Evolutionary conservation across 1,140 invertebrate genomes (phyloP), one percentile per base, ranked within the genome.

Genomic region (Caenorhabditis latens): DNA sequence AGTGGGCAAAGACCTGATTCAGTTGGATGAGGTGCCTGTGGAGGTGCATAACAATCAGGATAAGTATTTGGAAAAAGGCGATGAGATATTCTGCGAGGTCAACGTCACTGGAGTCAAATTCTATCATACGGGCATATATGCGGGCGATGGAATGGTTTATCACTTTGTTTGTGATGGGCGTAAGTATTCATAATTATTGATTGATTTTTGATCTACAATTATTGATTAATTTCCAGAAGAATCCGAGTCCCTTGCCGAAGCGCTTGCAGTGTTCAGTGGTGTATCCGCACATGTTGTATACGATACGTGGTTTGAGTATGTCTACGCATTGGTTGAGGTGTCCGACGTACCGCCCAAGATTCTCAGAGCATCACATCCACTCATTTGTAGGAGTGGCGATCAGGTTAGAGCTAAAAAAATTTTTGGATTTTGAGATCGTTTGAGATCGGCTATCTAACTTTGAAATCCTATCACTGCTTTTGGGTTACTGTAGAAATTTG

Each of bases 101-200:
- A 58, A 63, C 24, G 43, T 84, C 2, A 63, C 79, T 4, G 86
- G 86, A 5, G 57, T 87, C 11, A 84, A 57, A 43, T 87, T 87
- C 50, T 87, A 84, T 82, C 86, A 87, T 32, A 83, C 48, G 42
- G 86, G 86, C 24, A 84, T 87, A 21, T 87, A 87, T 46, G 86
- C 86, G 8, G 86, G 86, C 3, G 55, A 87, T 40, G 86, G 86
- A 84, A 82, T 87, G 55, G 71, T 82, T 32, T 87, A 87, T 48
- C 86, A 87, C 42, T 87, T 87, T 50, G 55, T 87, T 16, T 63
- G 61, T 50, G 58, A 87, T 55, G 42, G 82, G 32, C 67, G 85
- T 86, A 46, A 40, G 75, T 86, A 4, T 40, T n/a, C n/a, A n/a
- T 61, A 48, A 42, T 63, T 16, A 46, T 46, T 24, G 8, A 57